A percentile compares a stretch with the other conserved stretches of the same genome.
Conservation (phyloP, 2,113 vertebrate genomes). For the Campylomormyrus tamandua region DNA sequence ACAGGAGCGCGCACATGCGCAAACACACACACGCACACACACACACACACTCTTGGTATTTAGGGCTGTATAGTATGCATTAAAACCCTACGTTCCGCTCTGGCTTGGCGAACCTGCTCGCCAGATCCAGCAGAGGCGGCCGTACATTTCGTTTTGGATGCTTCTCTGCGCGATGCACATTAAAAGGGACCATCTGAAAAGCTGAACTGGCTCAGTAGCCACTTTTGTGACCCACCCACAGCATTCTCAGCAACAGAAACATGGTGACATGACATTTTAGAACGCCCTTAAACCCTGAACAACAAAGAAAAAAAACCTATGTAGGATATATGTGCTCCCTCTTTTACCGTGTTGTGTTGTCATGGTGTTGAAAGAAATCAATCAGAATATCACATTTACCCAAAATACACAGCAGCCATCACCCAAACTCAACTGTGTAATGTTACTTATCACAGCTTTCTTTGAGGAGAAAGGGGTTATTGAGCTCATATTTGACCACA, state of each 20-base stretch:
- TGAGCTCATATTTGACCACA: constrained; percentile 22
- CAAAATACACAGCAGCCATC: constrained; percentile 21
- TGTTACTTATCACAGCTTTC: constrained; percentile 7
- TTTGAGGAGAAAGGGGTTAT: neutral
- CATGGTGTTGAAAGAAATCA: constrained; percentile 9
- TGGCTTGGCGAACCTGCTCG: neutral
- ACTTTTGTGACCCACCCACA: neutral
- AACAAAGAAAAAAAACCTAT: neutral
- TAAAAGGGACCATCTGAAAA: constrained; percentile 3
- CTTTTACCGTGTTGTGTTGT: constrained; percentile 16
- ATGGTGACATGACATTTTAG: neutral
- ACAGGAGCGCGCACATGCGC: neutral
- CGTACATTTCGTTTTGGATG: neutral
- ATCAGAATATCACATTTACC: neutral
- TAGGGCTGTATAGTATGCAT: neutral
- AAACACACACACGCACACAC: neutral
- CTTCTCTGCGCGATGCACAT: neutral
- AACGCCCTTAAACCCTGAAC: neutral
- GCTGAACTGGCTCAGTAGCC: constrained; percentile 19
- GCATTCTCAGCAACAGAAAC: neutral
- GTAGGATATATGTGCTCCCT: neutral
- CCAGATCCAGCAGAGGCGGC: neutral
- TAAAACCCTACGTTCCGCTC: neutral
- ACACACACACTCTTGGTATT: neutral
- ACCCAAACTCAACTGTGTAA: constrained; percentile 26